Base-by-base conservation (phyloP, 2,113 vertebrate species). In the Microcebus griseorufus region DNA sequence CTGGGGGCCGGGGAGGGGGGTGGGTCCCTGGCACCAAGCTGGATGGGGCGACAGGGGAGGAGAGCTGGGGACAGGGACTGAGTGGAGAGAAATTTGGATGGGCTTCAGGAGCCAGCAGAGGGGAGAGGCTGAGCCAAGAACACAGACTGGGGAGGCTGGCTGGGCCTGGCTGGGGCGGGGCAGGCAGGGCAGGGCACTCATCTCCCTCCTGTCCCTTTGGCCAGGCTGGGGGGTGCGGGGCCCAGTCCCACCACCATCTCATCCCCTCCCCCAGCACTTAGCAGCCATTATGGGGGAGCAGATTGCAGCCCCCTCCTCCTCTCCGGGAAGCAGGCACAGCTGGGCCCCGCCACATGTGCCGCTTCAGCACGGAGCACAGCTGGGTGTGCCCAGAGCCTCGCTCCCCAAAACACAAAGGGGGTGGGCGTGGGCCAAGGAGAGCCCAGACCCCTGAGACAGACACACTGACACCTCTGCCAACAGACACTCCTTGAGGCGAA, bases 311-410 rank as follows among this genome's bases (percentile, higher is more conserved):
- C 90, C 97, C 75, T 88, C 96, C 97, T 93, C 83, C 94, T 91
- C 96, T 83, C 92, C 3, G 87, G 91, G 95, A 98, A 97, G 93
- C 92, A 90, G 80, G 92, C 98, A 96, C 98, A 98, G 98, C 98
- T 98, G 98, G 97, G 97, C 97, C 95, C 94, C 9, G 32, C 97
- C 96, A 98, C 98, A 98, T 98, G 97, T 98, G 98, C 97, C 90
- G 55, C 98, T 97, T 98, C 97, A 98, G 98, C 97, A 96, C 90
- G 78, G 98, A 98, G 97, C 98, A 96, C 98, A 98, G 98, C 97
- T 98, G 97, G 97, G 88, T 93, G 96, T 95, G 92, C 97, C 95
- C 91, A 95, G 85, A 96, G 88, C 95, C 70, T 32, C 18, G 29
- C 64, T 92, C 95, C 94, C 97, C 95, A 72, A 92, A 96, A 95